These are phyloP conservation scores for Falco columbarius DNA, from an alignment of 2,797 vertebrate species.

Conservation along the genomic window DNA sequence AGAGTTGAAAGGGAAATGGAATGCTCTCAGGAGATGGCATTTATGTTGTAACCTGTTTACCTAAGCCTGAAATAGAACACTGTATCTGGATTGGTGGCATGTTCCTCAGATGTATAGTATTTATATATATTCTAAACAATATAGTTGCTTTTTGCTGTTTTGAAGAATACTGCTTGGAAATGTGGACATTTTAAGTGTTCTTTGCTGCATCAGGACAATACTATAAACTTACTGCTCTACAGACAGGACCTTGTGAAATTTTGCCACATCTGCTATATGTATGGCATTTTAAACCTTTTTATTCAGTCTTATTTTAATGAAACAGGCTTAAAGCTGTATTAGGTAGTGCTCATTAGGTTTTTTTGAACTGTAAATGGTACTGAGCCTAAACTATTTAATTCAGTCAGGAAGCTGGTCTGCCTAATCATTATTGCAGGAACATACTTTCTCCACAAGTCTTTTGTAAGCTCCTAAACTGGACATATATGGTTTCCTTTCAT, in stretches of 20 bases:
- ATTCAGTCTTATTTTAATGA: not conserved
- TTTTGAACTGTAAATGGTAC: not conserved
- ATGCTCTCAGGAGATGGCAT: not conserved
- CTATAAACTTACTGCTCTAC: not conserved
- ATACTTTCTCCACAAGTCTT: not conserved
- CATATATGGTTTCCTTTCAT: not conserved
- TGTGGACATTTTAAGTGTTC: not conserved
- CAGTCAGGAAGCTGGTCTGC: not conserved
- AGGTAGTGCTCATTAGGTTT: not conserved
- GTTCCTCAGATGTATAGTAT: slow-evolving; percentile 30
- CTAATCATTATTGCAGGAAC: not conserved
- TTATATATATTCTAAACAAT: slow-evolving; percentile 12
- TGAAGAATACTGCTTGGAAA: slow-evolving; percentile 30
- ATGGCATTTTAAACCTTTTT: not conserved
- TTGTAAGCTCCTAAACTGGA: not conserved
- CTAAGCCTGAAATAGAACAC: not conserved
- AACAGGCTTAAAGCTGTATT: not conserved
- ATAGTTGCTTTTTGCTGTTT: slow-evolving; percentile 47
- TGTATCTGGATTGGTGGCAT: slow-evolving; percentile 10
- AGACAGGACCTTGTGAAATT: not conserved
- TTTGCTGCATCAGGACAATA: not conserved
- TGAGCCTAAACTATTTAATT: too few relatives aligned
- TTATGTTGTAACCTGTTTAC: not conserved
- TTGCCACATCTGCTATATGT: not conserved
- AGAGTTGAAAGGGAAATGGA: not conserved